Base-by-base conservation (phyloP, 2,113 vertebrate genomes). In the Podocnemis expansa region DNA sequence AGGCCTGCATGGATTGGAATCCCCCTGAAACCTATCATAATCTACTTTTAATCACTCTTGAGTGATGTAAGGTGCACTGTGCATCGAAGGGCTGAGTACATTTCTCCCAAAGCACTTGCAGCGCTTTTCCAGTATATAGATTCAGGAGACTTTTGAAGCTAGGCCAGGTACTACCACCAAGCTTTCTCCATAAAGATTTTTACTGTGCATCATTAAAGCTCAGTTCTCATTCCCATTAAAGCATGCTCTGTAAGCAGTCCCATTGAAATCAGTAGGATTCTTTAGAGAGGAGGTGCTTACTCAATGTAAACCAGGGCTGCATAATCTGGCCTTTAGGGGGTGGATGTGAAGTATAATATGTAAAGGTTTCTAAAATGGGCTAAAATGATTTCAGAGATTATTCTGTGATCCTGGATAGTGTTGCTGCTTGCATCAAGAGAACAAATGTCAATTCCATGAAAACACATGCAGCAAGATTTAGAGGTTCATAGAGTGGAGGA, bases 41-140 rank as follows among this genome's bases (percentile, higher is more conserved):
- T 41, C 67, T 96, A 94, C 94, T 92, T 93, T 96, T 96, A 96
- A 93, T 95, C 93, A 96, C 91, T 82, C 94, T 90, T 56, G 51
- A 94, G 91, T 2, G 60, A 96, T 89, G 70, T 87, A 52, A 81
- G 86, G 92, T 96, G 85, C 93, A 76, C 94, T 79, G 88, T 95
- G 90, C 85, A 78, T 89, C 84, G 87, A 90, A 91, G 82, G 88
- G 55, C 89, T 63, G 41, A 91, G 84, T 47, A 87, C 78, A 78
- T 87, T 92, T 82, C 78, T 96, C 92, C 87, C 90, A 94, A 95
- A 92, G 87, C 17, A 41, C 92, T 82, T 22, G 92, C 79, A 83
- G 55, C 55, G 43, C 56, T 63, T 89, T 92, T 82, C 78, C 89
- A 92, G 81, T 67, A 91, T 80, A 93, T 91, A 80, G 80, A 63